These are phyloP conservation scores for Sialia sialis DNA, from an alignment of 2,113 vertebrate genomes.

Conservation along the genomic window DNA sequence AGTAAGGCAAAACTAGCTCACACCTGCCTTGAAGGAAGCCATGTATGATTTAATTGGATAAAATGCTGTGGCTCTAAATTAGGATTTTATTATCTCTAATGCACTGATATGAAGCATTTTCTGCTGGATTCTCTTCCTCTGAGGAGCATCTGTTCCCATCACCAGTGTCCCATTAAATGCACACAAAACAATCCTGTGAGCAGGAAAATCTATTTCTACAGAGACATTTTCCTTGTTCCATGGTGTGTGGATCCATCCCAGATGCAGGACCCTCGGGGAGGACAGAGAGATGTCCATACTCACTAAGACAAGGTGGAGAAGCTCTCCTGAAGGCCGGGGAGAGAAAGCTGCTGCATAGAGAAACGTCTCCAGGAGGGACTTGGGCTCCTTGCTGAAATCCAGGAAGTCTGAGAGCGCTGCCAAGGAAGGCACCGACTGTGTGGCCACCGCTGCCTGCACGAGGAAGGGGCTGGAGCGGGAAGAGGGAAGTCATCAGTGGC, in stretches of 20 bases:
- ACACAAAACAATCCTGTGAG: background rate
- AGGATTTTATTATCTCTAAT: background rate
- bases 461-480: conserved; percentile 49
- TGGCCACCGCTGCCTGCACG: conserved; percentile 41
- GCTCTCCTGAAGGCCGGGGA: conserved; percentile 58
- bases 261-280: background rate
- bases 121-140: background rate
- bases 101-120: background rate
- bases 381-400: conserved; percentile 50
- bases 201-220: background rate
- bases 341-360: conserved; percentile 58
- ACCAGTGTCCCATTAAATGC: background rate
- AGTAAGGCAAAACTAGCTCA: background rate
- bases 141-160: background rate
- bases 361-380: conserved; percentile 48
- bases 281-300: background rate
- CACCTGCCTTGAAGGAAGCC: background rate
- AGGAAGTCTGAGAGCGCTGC: conserved; percentile 56
- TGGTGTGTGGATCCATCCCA: fast-evolving
- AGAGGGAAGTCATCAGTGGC: background rate
- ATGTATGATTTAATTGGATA: background rate
- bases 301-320: conserved; percentile 58
- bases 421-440: conserved; percentile 39
- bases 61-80: background rate
- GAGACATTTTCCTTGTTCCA: background rate